Evolutionary conservation across 2,888 invertebrate species (phyloP), one percentile per base, ranked within the genome.

Genomic region (Pyrrhosoma nymphula): DNA sequence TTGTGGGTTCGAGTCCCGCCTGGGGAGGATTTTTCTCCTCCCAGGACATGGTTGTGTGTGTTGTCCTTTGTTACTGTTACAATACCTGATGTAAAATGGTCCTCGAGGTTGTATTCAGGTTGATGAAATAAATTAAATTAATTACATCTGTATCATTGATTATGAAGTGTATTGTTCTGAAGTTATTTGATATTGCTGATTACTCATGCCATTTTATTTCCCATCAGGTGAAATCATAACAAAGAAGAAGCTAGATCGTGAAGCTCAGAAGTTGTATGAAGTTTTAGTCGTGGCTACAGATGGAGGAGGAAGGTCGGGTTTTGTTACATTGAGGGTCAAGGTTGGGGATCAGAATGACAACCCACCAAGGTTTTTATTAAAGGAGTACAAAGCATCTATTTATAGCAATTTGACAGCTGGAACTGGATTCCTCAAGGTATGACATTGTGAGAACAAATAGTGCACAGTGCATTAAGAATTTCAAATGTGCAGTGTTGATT

Each of bases 321-420:
- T 98, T 97, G 97, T 98, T 89, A 97, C 97, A 63, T 98, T 99
- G 96, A 97, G 98, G 97, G 98, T 99, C 88, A 98, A 98, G 96
- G 98, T 99, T 93, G 97, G 97, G 47, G 99, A 99, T 97, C 98
- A 98, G 96, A 99, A 99, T 97, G 99, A 99, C 97, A 98, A 99
- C 97, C 97, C 98, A 95, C 99, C 99, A 0, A 97, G 97, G 95
- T 99, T 99, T 97, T 97, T 98, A 96, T 97, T 98, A 95, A 98
- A 98, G 96, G 98, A 98, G 97, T 99, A 99, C 97, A 98, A 98
- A 97, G 98, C 98, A 63, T 98, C 98, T 95, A 98, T 98, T 96
- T 98, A 98, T 96, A 97, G 97, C 88, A 98, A 98, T 96, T 97
- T 97, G 90, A 97, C 97, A 30, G 96, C 97, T 8, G 98, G 98